Conservation (phyloP, 2,113 vertebrate species). For the Tachuris rubrigastra region DNA sequence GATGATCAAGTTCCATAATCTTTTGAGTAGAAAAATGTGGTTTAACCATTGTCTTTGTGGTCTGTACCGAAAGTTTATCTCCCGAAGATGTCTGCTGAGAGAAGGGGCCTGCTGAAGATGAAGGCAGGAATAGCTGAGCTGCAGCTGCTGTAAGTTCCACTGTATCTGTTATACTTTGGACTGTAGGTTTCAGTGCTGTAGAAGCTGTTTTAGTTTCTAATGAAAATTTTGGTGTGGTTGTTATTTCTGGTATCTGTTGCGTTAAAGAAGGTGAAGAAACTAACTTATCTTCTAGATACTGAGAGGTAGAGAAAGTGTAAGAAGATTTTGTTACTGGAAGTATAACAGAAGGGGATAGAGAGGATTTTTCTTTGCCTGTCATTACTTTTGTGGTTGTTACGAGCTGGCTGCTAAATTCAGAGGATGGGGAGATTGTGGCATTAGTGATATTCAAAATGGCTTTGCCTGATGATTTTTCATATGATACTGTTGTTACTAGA, state of each 20-base stretch:
- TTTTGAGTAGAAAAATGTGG: slow-evolving; percentile 24
- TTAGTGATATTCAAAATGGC: slow-evolving; percentile 20
- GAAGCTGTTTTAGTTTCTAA: background rate
- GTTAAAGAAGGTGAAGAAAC: background rate
- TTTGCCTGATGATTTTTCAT: background rate
- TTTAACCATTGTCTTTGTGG: background rate
- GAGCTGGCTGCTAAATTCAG: background rate
- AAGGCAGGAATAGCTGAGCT: background rate
- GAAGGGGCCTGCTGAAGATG: background rate
- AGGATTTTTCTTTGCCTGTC: background rate
- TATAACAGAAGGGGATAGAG: background rate
- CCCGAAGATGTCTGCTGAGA: slow-evolving; percentile 30
- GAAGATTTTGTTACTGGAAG: background rate
- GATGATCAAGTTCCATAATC: background rate
- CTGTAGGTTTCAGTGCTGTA: background rate
- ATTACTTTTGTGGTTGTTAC: background rate
- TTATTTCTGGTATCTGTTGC: background rate
- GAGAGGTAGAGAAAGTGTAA: background rate
- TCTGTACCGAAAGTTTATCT: background rate
- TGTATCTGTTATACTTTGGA: background rate
- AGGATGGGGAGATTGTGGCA: background rate
- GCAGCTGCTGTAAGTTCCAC: background rate
- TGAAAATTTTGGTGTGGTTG: background rate
- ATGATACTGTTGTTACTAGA: background rate
- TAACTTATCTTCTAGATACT: background rate